A percentile compares a stretch with the other conserved stretches of the same genome.
Evolutionary conservation across 2,797 vertebrate genomes (phyloP).

Genomic region (Ptychobarbus kaznakovi): DNA sequence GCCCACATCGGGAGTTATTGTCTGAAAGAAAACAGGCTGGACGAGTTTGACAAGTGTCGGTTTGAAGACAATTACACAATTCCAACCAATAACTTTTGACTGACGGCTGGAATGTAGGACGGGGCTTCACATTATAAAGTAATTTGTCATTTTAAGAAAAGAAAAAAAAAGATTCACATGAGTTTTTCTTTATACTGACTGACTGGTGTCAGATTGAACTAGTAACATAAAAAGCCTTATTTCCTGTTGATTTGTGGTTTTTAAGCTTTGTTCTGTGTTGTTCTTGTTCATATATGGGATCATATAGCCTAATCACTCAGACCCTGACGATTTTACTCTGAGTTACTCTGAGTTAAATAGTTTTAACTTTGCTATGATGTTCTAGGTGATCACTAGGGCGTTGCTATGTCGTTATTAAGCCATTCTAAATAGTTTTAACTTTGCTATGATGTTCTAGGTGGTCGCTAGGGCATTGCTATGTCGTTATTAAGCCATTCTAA

Average conservation of each 20-base stretch:
- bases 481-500: too few relatives aligned
- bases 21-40: not conserved
- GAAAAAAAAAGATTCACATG: not conserved
- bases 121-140: not conserved
- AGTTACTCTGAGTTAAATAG: too few relatives aligned
- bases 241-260: not conserved
- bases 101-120: slow-evolving; percentile 35
- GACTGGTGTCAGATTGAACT: not conserved
- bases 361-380: too few relatives aligned
- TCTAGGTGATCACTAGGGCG: not conserved
- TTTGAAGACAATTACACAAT: slow-evolving; percentile 23
- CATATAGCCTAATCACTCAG: too few relatives aligned
- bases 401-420: not conserved
- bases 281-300: too few relatives aligned
- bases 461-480: too few relatives aligned
- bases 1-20: not conserved
- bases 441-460: too few relatives aligned
- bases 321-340: too few relatives aligned
- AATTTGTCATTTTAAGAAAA: not conserved
- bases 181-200: slow-evolving; percentile 14
- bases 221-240: not conserved
- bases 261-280: not conserved
- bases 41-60: not conserved
- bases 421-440: not conserved
- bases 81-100: slow-evolving; percentile 18